A percentile compares a stretch with the other conserved stretches of the same genome.
phyloP scores from a whole-genome alignment of 1,140 invertebrate species.

The Watersipora subatra region DNA sequence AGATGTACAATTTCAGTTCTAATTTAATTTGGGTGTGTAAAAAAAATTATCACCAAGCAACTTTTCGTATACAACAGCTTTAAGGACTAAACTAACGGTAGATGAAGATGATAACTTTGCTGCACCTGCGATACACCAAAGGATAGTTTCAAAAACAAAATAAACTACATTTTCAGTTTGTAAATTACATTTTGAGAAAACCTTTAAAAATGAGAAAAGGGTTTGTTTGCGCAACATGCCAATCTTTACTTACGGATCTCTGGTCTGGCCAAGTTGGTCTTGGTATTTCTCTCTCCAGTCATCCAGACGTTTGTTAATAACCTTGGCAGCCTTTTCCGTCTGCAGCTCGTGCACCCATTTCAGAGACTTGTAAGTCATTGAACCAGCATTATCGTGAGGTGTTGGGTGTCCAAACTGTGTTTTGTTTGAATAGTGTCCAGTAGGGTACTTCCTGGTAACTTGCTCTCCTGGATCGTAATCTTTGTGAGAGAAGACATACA shows the following conservation, averaged over 20 bases:
- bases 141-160: too few relatives aligned
- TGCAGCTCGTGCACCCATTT: slow-evolving; percentile 29
- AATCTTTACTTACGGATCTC: slow-evolving; percentile 39
- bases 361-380: slow-evolving; percentile 20
- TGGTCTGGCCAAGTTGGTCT: slow-evolving; percentile 30
- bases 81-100: too few relatives aligned
- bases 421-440: slow-evolving; percentile 17
- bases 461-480: slow-evolving; percentile 32
- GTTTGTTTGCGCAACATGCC: too few relatives aligned
- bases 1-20: too few relatives aligned
- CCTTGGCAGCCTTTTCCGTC: slow-evolving; percentile 24
- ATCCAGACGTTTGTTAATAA: slow-evolving; percentile 33
- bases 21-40: too few relatives aligned
- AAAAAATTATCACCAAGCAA: too few relatives aligned
- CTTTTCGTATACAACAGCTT: too few relatives aligned
- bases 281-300: slow-evolving; percentile 35
- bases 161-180: too few relatives aligned
- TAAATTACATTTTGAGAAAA: too few relatives aligned
- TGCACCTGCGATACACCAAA: too few relatives aligned
- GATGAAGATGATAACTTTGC: too few relatives aligned
- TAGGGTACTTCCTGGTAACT: slow-evolving; percentile 24
- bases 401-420: slow-evolving; percentile 30
- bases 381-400: slow-evolving; percentile 34
- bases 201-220: too few relatives aligned
- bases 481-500: slow-evolving; percentile 28